phyloP scores from a whole-genome alignment of 2,113 vertebrate genomes.

The Otolemur garnettii region DNA sequence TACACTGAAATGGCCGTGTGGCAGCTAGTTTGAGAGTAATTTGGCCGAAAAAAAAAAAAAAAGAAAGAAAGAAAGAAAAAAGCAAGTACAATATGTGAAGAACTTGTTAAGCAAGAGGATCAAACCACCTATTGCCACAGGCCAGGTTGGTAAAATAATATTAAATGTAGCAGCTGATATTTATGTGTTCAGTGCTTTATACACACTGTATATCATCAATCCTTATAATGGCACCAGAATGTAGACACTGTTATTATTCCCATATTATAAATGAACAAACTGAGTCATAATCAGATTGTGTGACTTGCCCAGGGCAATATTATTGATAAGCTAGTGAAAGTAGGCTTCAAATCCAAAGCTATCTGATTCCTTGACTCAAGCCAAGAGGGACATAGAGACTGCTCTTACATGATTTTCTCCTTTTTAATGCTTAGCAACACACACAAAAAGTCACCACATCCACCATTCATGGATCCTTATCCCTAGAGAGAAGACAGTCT shows the following conservation, averaged over 20 bases:
- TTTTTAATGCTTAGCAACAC: neutral
- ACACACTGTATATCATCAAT: slow-evolving; percentile 68
- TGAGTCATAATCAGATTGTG: slow-evolving; percentile 71
- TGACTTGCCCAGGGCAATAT: slow-evolving; percentile 48
- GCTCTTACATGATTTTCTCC: neutral
- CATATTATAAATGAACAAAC: slow-evolving; percentile 71
- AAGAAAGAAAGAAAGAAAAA: neutral
- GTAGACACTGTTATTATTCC: slow-evolving; percentile 63
- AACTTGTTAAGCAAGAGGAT: slow-evolving; percentile 56
- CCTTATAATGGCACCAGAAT: neutral
- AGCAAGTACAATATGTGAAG: neutral
- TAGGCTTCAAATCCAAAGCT: slow-evolving; percentile 18
- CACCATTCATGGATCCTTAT: neutral
- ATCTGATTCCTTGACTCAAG: neutral
- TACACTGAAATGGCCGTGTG: neutral
- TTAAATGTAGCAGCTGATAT: slow-evolving; percentile 18
- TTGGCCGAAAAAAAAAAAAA: neutral
- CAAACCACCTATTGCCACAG: slow-evolving; percentile 51
- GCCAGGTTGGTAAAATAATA: slow-evolving; percentile 42
- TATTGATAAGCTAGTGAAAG: slow-evolving; percentile 1
- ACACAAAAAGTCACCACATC: neutral
- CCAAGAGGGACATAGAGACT: neutral
- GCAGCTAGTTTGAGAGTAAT: neutral
- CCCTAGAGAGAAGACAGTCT: neutral
- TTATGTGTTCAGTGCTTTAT: slow-evolving; percentile 40